phyloP scores from a whole-genome alignment of 2,113 vertebrate genomes.

The Conger conger region DNA sequence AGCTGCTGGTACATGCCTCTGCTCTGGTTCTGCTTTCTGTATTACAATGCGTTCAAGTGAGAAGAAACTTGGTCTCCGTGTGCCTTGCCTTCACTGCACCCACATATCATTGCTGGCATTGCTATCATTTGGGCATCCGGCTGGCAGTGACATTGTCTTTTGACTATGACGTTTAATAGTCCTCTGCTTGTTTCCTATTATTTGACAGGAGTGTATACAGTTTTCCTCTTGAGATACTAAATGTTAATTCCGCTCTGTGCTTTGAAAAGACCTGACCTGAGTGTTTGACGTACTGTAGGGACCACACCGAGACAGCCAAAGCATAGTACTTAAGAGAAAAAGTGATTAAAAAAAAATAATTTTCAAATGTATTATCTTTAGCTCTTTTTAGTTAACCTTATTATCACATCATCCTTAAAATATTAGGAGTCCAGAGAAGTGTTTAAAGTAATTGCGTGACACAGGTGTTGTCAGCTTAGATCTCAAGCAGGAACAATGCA shows the following conservation, averaged over 20 bases:
- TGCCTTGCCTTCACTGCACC: not conserved
- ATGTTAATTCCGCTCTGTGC: not conserved
- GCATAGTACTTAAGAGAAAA: too few relatives aligned
- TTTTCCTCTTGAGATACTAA: not conserved
- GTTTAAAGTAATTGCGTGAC: too few relatives aligned
- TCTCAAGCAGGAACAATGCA: too few relatives aligned
- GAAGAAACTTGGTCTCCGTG: not conserved
- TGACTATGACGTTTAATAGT: not conserved
- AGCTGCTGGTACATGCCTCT: not conserved
- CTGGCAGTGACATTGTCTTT: not conserved
- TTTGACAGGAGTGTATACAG: not conserved
- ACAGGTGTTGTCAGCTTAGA: too few relatives aligned
- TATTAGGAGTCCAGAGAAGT: too few relatives aligned
- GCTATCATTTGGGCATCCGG: not conserved
- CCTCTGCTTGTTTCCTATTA: not conserved
- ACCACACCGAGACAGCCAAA: too few relatives aligned
- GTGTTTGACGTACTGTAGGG: too few relatives aligned
- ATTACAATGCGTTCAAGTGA: not conserved
- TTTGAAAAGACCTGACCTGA: too few relatives aligned
- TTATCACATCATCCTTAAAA: too few relatives aligned
- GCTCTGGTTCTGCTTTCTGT: not conserved
- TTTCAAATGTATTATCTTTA: too few relatives aligned
- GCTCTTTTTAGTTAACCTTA: too few relatives aligned
- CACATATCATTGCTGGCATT: not conserved
- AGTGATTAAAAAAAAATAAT: too few relatives aligned